Evolutionary conservation across 2,888 invertebrate genomes (phyloP).

Genomic region (Criorhina ranunculi): DNA sequence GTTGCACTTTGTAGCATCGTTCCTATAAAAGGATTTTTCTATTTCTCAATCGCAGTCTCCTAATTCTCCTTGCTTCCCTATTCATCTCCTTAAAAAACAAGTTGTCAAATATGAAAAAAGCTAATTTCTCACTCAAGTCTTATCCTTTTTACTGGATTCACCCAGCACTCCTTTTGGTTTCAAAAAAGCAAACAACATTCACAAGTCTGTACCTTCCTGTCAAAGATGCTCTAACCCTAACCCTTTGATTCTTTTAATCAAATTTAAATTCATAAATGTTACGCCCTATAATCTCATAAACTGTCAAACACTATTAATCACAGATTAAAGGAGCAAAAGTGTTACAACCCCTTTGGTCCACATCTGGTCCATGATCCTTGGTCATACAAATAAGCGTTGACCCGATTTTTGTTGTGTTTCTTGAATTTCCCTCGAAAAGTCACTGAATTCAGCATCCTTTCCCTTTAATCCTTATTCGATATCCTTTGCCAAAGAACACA

Average conservation of each 20-base stretch:
- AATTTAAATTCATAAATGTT: slow-evolving; percentile 62
- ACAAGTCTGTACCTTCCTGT: slow-evolving; percentile 1
- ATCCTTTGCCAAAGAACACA: slow-evolving; percentile 18
- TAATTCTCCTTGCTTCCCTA: too few species aligned
- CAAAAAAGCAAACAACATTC: neutral
- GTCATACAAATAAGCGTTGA: slow-evolving; percentile 43
- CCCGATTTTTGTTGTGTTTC: slow-evolving; percentile 30
- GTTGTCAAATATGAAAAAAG: too few species aligned
- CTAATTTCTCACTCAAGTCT: too few species aligned
- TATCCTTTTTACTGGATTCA: too few species aligned
- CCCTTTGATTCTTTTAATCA: slow-evolving; percentile 35
- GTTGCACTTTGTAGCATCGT: too few species aligned
- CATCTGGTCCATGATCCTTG: slow-evolving; percentile 56
- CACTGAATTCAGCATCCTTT: slow-evolving; percentile 43
- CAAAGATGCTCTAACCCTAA: slow-evolving; percentile 9
- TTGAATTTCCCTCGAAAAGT: slow-evolving; percentile 49
- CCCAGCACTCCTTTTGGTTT: too few species aligned
- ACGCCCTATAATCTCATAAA: slow-evolving; percentile 65
- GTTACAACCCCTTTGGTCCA: slow-evolving; percentile 67
- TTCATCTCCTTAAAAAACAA: too few species aligned
- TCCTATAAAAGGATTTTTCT: too few species aligned
- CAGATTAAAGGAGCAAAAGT: slow-evolving; percentile 50
- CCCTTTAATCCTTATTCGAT: slow-evolving; percentile 16
- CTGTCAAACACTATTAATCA: slow-evolving; percentile 70
- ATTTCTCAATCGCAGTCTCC: too few species aligned